These are phyloP conservation scores for Centropus bengalensis DNA, from an alignment of 2,113 vertebrate species.

Conservation along the genomic window DNA sequence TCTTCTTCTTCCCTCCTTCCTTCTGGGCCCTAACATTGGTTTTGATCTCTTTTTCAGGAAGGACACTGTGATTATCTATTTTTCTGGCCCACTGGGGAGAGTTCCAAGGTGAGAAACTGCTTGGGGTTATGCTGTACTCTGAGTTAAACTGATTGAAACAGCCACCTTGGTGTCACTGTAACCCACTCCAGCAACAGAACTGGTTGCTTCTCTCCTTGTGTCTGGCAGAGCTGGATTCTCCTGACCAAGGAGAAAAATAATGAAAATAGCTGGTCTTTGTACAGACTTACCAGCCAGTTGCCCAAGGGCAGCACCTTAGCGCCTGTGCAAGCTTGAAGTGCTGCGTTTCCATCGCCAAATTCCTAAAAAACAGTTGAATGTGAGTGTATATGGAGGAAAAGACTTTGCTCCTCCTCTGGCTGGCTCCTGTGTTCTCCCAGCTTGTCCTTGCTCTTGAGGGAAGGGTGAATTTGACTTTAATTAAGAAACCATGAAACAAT, in stretches of 20 bases:
- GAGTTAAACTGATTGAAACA: background rate
- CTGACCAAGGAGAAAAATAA: background rate
- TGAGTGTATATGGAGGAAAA: background rate
- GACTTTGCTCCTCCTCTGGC: background rate
- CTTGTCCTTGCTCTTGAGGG: background rate
- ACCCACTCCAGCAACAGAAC: background rate
- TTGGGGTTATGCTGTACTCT: background rate
- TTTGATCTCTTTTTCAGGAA: slow-evolving; percentile 40
- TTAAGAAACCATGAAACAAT: background rate
- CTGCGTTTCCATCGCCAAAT: background rate
- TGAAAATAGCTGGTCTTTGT: background rate
- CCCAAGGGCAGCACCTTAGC: background rate
- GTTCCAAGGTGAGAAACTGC: background rate
- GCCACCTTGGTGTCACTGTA: background rate
- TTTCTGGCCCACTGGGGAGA: background rate
- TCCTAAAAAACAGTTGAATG: background rate
- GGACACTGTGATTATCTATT: background rate
- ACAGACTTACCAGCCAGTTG: background rate
- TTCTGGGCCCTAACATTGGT: background rate
- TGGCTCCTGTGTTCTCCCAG: background rate
- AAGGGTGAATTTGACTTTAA: background rate
- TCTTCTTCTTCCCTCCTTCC: background rate
- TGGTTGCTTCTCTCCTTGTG: background rate
- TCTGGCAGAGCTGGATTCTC: background rate
- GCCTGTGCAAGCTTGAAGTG: background rate